These are phyloP conservation scores for Gopherus evgoodei DNA, from an alignment of 2,113 vertebrate species.

Conservation along the genomic window DNA sequence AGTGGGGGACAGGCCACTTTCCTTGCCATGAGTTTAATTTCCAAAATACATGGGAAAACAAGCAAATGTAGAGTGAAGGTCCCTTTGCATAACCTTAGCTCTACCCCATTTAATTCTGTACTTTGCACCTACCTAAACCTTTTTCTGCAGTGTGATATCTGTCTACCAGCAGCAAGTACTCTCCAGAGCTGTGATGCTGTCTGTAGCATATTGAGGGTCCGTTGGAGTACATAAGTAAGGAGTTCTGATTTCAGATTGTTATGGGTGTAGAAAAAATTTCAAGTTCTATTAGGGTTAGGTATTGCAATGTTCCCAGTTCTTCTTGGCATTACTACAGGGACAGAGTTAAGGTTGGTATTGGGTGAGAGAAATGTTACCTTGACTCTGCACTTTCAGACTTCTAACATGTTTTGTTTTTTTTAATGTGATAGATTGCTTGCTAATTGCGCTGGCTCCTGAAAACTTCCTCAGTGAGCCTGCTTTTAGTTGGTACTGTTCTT, in stretches of 20 bases:
- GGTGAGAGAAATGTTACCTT: neutral
- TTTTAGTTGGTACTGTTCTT: neutral
- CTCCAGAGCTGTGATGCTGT: neutral
- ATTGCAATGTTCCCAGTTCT: neutral
- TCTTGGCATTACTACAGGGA: neutral
- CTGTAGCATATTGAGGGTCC: neutral
- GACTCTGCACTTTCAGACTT: neutral
- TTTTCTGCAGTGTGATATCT: neutral
- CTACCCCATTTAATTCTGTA: neutral
- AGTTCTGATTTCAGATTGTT: neutral
- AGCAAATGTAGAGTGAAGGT: neutral
- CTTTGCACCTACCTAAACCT: neutral
- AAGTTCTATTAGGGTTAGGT: accelerated
- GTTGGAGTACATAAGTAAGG: neutral
- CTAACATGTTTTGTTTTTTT: neutral
- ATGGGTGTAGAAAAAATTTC: neutral
- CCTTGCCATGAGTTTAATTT: neutral
- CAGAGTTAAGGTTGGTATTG: neutral
- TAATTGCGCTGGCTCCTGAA: neutral
- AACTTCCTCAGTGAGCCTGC: neutral
- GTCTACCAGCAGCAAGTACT: neutral
- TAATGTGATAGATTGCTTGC: neutral
- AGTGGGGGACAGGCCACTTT: accelerated
- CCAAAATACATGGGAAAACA: neutral
- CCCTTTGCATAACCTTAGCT: neutral